Evolutionary conservation across 92 coral and sea anemone species (phyloP), one percentile per base, ranked within the genome.

Genomic region (Diadumene lineata): DNA sequence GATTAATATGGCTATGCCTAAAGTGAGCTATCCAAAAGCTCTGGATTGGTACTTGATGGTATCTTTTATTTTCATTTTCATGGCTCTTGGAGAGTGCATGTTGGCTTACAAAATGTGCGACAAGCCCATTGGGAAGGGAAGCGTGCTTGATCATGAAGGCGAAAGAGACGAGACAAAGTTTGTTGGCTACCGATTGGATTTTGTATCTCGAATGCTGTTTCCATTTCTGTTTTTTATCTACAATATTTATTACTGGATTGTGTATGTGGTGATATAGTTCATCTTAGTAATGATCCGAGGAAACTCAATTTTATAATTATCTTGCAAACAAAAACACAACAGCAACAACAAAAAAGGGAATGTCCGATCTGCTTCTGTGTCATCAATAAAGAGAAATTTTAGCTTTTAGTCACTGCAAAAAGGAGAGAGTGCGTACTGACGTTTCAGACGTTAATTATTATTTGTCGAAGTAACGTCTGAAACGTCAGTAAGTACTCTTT

Each of bases 1-100:
- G 6, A 70, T 77, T 28, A 86, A 86, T 43, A 64, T 38, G 0
- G 58, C 90, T 6, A 56, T 86, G 66, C 90, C 90, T 6, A 74
- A 62, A 19, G 86, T 86, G 55, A 81, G 86, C 61, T 86, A 86
- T 44, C 60, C 86, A 31, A 86, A 86, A 66, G 90, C 90, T 18
- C 55, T 79, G 22, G 90, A 86, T 30, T 75, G 82, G 80, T 86
- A 69, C 29, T 60, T 86, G 0, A 70, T 81, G 17, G 72, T 50
- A 1, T 86, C 90, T 24, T 86, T 86, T 69, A 56, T 56, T 8
- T 86, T 86, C 66, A 50, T 86, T 29, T 86, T 86, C 50, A 25
- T 74, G 44, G 84, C 90, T 7, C 73, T 85, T 29, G 46, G 80
- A 28, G 79, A 85, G 58, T 75, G 82, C 22, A 60, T 85, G 61